Percentiles rank a stretch among this genome's conserved stretches.
Evolutionary conservation across 1,140 invertebrate genomes (phyloP).

Genomic region (Eurosta solidaginis): DNA sequence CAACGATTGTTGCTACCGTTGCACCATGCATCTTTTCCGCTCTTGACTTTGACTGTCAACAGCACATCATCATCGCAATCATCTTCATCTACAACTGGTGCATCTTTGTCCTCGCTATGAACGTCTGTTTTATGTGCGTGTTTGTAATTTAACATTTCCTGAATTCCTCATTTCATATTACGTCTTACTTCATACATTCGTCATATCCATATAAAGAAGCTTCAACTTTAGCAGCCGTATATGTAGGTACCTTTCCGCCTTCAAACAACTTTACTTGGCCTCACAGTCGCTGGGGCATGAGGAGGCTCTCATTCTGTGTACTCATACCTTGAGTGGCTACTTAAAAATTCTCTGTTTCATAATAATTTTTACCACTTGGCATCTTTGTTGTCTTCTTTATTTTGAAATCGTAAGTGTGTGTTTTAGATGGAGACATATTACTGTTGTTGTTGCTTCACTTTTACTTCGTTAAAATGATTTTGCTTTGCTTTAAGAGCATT

Average conservation of each 20-base stretch:
- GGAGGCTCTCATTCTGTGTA: background rate
- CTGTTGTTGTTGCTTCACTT: slow-evolving; percentile 9
- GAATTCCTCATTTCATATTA: background rate
- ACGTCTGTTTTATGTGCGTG: background rate
- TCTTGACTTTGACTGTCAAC: slow-evolving; percentile 31
- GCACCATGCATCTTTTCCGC: slow-evolving; percentile 1
- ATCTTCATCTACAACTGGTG: background rate
- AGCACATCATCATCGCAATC: background rate
- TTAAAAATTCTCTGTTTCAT: slow-evolving; percentile 30
- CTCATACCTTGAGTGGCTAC: slow-evolving; percentile 17
- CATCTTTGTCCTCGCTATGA: background rate
- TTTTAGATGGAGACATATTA: background rate
- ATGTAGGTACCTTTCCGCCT: no score
- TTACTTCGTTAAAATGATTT: slow-evolving; percentile 13
- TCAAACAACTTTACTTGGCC: background rate
- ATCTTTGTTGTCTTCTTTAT: slow-evolving; percentile 1
- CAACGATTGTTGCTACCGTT: background rate
- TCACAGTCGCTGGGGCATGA: background rate
- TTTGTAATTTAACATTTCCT: background rate
- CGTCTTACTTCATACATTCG: background rate
- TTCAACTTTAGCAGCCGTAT: background rate
- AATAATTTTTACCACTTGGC: slow-evolving; percentile 21
- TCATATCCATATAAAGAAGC: no score
- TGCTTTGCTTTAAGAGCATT: slow-evolving; percentile 12
- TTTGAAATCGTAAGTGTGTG: background rate